These are phyloP conservation scores for Leucophora obtusa DNA, from an alignment of 2,888 invertebrate species.

Conservation along the genomic window DNA sequence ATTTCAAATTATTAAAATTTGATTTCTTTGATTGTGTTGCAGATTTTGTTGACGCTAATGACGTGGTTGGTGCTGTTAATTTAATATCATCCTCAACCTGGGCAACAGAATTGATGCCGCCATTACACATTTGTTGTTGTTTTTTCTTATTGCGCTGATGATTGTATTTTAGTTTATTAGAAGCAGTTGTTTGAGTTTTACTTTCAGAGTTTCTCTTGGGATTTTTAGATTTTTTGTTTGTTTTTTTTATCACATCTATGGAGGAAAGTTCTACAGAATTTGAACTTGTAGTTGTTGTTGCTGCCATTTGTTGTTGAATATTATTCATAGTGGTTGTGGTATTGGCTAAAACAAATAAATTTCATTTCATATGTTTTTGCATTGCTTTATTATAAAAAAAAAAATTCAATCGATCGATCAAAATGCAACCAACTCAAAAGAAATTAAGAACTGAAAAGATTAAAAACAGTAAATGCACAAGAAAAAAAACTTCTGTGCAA, in stretches of 20 bases:
- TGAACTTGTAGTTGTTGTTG: constrained; percentile 33
- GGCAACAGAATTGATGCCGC: neutral
- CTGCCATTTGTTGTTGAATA: constrained; percentile 13
- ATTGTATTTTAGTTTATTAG: constrained; percentile 58
- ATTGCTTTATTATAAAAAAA: constrained; percentile 11
- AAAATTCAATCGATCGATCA: neutral
- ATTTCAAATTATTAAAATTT: constrained; percentile 34
- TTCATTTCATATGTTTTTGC: constrained; percentile 58
- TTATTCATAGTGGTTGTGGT: constrained; percentile 41
- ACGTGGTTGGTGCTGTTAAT: constrained; percentile 12
- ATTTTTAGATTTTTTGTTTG: constrained; percentile 13
- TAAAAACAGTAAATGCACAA: too few species aligned
- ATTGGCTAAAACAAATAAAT: constrained; percentile 61
- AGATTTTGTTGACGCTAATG: constrained; percentile 22
- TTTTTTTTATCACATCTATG: constrained; percentile 60
- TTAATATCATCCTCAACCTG: neutral
- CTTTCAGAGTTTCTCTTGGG: constrained; percentile 4
- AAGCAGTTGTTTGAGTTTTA: constrained; percentile 19
- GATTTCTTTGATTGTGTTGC: constrained; percentile 27
- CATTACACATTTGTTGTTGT: constrained; percentile 32
- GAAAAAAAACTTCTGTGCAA: too few species aligned
- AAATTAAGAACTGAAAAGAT: too few species aligned
- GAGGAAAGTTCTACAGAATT: constrained; percentile 45
- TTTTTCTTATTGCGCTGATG: constrained; percentile 50
- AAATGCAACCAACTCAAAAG: neutral